A percentile compares a stretch with the other conserved stretches of the same genome.
phyloP scores from a whole-genome alignment of 2,888 invertebrate genomes.

The Neoascia interrupta region DNA sequence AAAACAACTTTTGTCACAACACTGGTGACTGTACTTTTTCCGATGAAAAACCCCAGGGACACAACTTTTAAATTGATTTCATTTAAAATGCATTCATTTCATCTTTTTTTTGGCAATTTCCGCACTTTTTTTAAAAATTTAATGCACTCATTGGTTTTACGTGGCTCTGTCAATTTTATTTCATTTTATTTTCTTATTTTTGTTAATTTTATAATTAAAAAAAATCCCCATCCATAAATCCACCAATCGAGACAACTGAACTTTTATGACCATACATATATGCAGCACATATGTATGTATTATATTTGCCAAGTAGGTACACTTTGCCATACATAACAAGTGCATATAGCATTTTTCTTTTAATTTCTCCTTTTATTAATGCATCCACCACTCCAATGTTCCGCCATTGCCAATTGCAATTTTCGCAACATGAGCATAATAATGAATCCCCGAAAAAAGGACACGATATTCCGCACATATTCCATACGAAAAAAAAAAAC shows the following conservation, averaged over 20 bases:
- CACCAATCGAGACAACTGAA: slow-evolving; percentile 55
- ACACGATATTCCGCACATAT: slow-evolving; percentile 40
- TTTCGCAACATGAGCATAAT: slow-evolving; percentile 69
- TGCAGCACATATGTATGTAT: slow-evolving; percentile 12
- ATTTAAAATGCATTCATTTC: slow-evolving; percentile 53
- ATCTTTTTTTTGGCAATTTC: not conserved
- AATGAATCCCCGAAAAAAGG: slow-evolving; percentile 66
- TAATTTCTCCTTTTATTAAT: slow-evolving; percentile 67
- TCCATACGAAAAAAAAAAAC: slow-evolving; percentile 23
- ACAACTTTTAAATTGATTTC: slow-evolving; percentile 44
- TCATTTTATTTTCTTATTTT: slow-evolving; percentile 32
- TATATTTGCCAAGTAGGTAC: slow-evolving; percentile 9
- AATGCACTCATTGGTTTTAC: slow-evolving; percentile 53
- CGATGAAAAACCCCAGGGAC: not conserved
- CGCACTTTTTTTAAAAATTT: slow-evolving; percentile 10
- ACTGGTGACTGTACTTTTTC: slow-evolving; percentile 41
- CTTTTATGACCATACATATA: slow-evolving; percentile 38
- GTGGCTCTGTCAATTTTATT: slow-evolving; percentile 14
- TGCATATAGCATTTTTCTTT: slow-evolving; percentile 45
- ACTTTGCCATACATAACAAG: not conserved
- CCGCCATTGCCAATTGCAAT: slow-evolving; percentile 65
- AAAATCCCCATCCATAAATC: slow-evolving; percentile 51
- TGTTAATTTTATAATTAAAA: slow-evolving; percentile 66
- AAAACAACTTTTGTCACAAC: slow-evolving; percentile 33
- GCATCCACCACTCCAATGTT: slow-evolving; percentile 39